These are phyloP conservation scores for Cryptus armator DNA, from an alignment of 2,888 invertebrate genomes.

Conservation along the genomic window DNA sequence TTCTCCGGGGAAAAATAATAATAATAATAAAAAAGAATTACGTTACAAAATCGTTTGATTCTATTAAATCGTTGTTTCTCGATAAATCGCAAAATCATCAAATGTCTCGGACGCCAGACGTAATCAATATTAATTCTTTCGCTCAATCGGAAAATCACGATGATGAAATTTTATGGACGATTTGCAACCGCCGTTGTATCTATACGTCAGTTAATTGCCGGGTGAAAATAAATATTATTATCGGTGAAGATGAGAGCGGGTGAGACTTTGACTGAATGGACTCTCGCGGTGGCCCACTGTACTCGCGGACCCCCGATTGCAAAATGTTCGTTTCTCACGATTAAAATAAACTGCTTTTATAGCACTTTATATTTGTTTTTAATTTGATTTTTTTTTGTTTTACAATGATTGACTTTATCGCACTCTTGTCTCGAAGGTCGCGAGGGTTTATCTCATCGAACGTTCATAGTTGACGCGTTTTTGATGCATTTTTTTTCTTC, in stretches of 20 bases:
- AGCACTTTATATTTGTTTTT: neutral
- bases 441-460: slow-evolving; percentile 53
- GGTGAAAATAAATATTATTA: neutral
- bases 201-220: neutral
- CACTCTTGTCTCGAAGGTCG: slow-evolving; percentile 54
- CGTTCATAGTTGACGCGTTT: slow-evolving; percentile 22
- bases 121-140: neutral
- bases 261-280: slow-evolving; percentile 17
- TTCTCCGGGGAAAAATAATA: neutral
- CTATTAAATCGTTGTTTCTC: neutral
- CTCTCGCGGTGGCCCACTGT: slow-evolving; percentile 35
- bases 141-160: slow-evolving; percentile 18
- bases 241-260: neutral
- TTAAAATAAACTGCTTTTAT: slow-evolving; percentile 17
- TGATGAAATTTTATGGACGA: slow-evolving; percentile 42
- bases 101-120: neutral
- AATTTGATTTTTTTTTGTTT: slow-evolving; percentile 22
- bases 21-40: too few relatives aligned
- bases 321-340: neutral
- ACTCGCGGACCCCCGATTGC: slow-evolving; percentile 21
- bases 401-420: slow-evolving; percentile 49
- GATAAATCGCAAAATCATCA: neutral
- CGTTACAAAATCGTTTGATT: too few relatives aligned
- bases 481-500: slow-evolving; percentile 33
- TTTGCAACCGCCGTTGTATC: neutral